Percentiles rank a stretch among this genome's conserved stretches.
These are phyloP conservation scores for Pardalotus punctatus DNA, from an alignment of 2,113 vertebrate species.

Conservation along the genomic window DNA sequence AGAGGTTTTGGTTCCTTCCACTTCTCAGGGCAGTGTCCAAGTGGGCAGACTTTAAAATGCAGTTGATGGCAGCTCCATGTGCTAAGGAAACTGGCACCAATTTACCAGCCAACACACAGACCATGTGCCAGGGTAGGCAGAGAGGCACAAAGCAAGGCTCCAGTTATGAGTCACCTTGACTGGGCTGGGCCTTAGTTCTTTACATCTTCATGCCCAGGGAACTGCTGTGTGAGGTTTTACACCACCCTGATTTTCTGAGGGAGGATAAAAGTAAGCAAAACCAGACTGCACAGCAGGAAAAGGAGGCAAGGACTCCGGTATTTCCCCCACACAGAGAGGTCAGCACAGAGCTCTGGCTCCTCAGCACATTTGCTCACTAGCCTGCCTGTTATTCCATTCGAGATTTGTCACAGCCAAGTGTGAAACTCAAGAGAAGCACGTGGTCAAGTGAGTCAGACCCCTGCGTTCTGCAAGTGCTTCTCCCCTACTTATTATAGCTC, in stretches of 20 bases:
- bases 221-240: neutral
- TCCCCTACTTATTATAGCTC: neutral
- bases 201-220: neutral
- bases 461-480: neutral
- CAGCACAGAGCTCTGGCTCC: neutral
- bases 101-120: neutral
- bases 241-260: neutral
- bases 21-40: neutral
- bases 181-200: neutral
- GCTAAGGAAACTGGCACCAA: neutral
- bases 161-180: neutral
- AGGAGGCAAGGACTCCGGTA: neutral
- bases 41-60: neutral
- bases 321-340: neutral
- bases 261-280: neutral
- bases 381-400: neutral
- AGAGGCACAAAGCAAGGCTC: neutral
- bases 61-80: neutral
- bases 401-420: neutral
- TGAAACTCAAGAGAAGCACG: neutral
- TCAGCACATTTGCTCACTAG: neutral
- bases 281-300: neutral
- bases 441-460: neutral
- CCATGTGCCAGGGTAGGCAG: neutral
- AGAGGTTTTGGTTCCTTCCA: neutral